These are phyloP conservation scores for Mamestra configurata DNA, from an alignment of 1,140 invertebrate species.

Conservation along the genomic window DNA sequence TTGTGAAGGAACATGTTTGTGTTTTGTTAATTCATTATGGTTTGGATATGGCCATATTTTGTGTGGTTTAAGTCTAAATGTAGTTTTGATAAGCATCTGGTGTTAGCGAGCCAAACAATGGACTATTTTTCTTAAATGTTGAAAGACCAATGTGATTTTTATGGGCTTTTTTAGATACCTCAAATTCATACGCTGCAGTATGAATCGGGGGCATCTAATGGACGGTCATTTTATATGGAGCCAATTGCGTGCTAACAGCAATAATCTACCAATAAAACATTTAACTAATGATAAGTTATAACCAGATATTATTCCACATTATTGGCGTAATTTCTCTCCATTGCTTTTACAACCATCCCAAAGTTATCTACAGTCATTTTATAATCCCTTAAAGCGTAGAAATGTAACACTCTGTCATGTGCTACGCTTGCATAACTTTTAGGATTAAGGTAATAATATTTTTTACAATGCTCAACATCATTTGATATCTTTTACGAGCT, in stretches of 20 bases:
- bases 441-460: constrained; percentile 24
- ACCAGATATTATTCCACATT: no score
- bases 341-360: neutral
- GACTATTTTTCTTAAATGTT: no score
- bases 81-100: no score
- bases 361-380: constrained; percentile 3
- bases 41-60: no score
- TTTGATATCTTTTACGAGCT: constrained; percentile 40
- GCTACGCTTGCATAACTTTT: constrained; percentile 25
- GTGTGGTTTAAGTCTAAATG: no score
- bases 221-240: no score
- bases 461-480: constrained; percentile 22
- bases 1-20: neutral
- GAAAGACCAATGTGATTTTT: no score
- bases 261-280: neutral
- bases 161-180: no score
- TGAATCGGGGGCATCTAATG: no score
- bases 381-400: constrained; percentile 13
- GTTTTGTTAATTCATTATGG: neutral
- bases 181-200: no score
- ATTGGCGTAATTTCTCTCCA: neutral
- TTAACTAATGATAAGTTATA: neutral
- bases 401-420: constrained; percentile 40
- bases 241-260: no score
- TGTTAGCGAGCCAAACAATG: no score